phyloP scores from a whole-genome alignment of 2,888 invertebrate species.

The Ditula angustiorana region DNA sequence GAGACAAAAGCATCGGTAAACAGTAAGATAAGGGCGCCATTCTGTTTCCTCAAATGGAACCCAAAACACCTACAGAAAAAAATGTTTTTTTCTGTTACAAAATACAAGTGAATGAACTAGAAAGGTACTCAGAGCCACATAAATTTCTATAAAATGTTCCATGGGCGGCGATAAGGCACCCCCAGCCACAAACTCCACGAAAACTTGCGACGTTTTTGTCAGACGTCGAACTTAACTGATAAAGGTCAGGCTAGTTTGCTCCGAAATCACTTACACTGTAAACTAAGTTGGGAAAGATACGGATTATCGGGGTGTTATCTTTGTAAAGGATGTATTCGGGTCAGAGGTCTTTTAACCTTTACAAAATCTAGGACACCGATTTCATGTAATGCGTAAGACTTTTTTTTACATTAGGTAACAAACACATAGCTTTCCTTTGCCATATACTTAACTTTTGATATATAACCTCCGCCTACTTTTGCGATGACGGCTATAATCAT shows the following conservation, averaged over 20 bases:
- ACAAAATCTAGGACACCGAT: background rate
- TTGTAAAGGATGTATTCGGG: slow-evolving; percentile 19
- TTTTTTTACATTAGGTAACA: no score
- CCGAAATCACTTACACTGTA: slow-evolving; percentile 65
- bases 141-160: slow-evolving; percentile 78
- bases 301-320: slow-evolving; percentile 29
- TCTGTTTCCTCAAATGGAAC: slow-evolving; percentile 12
- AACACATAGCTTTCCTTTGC: no score
- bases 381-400: no score
- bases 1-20: background rate
- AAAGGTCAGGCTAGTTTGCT: slow-evolving; percentile 41
- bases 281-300: slow-evolving; percentile 64
- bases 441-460: no score
- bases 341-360: slow-evolving; percentile 7
- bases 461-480: no score
- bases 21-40: slow-evolving; percentile 22
- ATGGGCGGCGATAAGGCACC: slow-evolving; percentile 71
- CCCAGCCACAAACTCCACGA: slow-evolving; percentile 58
- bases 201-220: slow-evolving; percentile 62
- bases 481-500: no score
- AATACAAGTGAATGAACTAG: slow-evolving; percentile 34
- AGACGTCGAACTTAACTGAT: slow-evolving; percentile 71
- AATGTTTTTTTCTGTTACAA: slow-evolving; percentile 22
- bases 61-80: slow-evolving; percentile 36
- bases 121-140: slow-evolving; percentile 60